Evolutionary conservation across 2,888 invertebrate species (phyloP).

Genomic region (Cryptocephalus moraei): DNA sequence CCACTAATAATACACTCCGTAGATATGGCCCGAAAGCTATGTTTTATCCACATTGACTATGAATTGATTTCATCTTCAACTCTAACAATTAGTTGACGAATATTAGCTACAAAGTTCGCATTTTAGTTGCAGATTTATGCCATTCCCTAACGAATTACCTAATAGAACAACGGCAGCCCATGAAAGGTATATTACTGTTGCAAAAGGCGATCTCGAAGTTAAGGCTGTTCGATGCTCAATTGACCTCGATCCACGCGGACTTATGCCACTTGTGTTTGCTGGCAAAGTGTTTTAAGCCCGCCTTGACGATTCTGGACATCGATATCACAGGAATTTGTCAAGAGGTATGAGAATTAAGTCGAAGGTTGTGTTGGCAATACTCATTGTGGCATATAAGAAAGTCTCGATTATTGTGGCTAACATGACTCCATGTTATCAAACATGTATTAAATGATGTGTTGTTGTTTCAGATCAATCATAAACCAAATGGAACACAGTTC

Average conservation of each 20-base stretch:
- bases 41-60: too few relatives aligned
- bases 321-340: conserved; percentile 88
- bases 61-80: too few relatives aligned
- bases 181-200: conserved; percentile 74
- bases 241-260: conserved; percentile 91
- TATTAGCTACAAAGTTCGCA: conserved; percentile 1
- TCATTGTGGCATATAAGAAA: background rate
- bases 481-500: conserved; percentile 55
- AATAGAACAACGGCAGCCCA: conserved; percentile 65
- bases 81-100: background rate
- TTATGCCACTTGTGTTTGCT: conserved; percentile 84
- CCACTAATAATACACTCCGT: too few relatives aligned
- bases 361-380: background rate
- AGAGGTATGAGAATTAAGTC: conserved; percentile 47
- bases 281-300: conserved; percentile 86
- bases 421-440: too few relatives aligned
- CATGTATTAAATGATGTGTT: conserved; percentile 1
- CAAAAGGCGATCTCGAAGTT: conserved; percentile 80
- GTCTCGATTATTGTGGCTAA: too few relatives aligned
- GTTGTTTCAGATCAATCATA: conserved; percentile 25
- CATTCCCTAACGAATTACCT: conserved; percentile 72
- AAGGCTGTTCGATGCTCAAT: conserved; percentile 75
- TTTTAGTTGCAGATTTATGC: conserved; percentile 79
- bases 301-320: conserved; percentile 75
- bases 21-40: too few relatives aligned